These are phyloP conservation scores for Flexamia atlantica DNA, from an alignment of 2,888 invertebrate species.

Conservation along the genomic window DNA sequence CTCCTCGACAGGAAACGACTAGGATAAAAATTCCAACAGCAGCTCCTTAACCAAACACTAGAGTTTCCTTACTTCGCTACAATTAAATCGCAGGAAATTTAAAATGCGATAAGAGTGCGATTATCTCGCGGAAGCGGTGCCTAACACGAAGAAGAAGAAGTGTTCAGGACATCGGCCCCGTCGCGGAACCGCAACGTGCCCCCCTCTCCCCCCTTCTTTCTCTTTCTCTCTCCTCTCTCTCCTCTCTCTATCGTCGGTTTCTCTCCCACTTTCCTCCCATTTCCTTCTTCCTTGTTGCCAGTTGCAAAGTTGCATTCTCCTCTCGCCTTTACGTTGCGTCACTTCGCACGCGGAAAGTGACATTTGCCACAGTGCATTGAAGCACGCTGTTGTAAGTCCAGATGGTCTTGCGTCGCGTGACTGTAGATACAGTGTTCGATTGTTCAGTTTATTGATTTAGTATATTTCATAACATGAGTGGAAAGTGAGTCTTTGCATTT, in stretches of 20 bases:
- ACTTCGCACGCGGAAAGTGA: background rate
- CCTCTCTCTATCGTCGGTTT: conserved; percentile 34
- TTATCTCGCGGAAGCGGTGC: conserved; percentile 9
- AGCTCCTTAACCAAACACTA: too few relatives aligned
- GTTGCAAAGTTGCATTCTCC: background rate
- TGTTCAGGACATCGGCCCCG: background rate
- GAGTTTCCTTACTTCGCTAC: background rate
- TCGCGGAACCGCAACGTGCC: background rate
- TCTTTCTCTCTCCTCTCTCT: background rate
- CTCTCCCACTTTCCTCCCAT: conserved; percentile 13
- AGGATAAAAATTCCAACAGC: too few relatives aligned
- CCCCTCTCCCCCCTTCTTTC: background rate
- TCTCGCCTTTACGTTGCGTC: conserved; percentile 4
- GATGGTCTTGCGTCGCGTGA: background rate
- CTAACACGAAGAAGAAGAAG: conserved; percentile 7
- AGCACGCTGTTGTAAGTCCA: background rate
- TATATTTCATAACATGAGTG: too few relatives aligned
- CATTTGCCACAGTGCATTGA: background rate
- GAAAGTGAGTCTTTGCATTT: too few relatives aligned
- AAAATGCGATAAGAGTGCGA: conserved; percentile 12
- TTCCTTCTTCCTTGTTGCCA: background rate
- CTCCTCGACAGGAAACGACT: too few relatives aligned
- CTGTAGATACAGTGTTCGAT: too few relatives aligned
- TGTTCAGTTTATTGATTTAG: too few relatives aligned
- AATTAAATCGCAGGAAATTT: conserved; percentile 8